A percentile compares a stretch with the other conserved stretches of the same genome.
Evolutionary conservation across 2,797 vertebrate species (phyloP).

Genomic region (Sebastes itinus): DNA sequence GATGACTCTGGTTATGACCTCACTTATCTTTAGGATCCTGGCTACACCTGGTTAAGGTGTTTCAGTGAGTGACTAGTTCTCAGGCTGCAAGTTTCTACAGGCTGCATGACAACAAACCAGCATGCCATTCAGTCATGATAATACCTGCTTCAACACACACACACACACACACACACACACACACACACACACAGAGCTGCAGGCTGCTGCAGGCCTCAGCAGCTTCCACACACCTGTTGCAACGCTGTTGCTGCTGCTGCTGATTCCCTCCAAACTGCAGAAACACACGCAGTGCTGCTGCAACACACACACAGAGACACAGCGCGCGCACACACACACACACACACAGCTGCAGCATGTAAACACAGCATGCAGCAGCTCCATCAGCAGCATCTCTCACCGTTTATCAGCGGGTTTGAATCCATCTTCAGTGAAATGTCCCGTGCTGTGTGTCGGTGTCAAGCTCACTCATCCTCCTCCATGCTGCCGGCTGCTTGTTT

Average conservation of each 20-base stretch:
- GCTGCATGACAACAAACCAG: background rate
- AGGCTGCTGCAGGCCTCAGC: constrained; percentile 26
- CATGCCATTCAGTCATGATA: background rate
- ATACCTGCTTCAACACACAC: background rate
- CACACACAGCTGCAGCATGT: background rate
- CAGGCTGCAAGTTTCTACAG: background rate
- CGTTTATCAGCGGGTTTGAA: constrained; percentile 81
- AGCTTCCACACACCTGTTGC: constrained; percentile 60
- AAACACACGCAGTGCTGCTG: background rate
- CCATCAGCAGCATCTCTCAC: constrained; percentile 63
- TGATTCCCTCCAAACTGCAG: constrained; percentile 5
- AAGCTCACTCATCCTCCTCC: constrained; percentile 41
- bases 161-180: background rate
- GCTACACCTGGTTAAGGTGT: background rate
- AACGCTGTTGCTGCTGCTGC: background rate
- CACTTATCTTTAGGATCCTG: no score
- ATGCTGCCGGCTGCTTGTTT: constrained; percentile 24
- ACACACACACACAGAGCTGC: background rate
- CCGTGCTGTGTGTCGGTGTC: background rate
- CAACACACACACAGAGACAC: background rate
- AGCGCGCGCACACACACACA: background rate
- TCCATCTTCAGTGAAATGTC: constrained; percentile 73
- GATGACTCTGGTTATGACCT: no score
- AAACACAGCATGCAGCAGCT: background rate
- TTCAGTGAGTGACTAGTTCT: background rate